Percentiles rank a stretch among this genome's conserved stretches.
These are phyloP conservation scores for Fragum whitleyi DNA, from an alignment of 2,888 invertebrate species.

Conservation along the genomic window DNA sequence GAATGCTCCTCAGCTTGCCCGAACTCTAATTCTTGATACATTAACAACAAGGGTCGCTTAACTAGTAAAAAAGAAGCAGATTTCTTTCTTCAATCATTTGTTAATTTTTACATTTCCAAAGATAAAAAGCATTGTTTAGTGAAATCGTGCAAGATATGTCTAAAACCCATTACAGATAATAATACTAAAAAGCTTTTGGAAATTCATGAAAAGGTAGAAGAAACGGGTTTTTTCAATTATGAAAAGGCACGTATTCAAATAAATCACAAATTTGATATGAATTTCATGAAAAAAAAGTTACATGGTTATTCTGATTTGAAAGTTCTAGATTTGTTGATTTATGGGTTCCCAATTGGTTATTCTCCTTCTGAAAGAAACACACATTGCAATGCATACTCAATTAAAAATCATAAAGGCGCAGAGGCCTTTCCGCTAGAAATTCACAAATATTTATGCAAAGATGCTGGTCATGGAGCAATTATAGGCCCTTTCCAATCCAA, in stretches of 20 bases:
- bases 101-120: background rate
- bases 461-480: background rate
- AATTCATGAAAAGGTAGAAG: background rate
- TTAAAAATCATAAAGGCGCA: slow-evolving; percentile 7
- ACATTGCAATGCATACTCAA: too few species aligned
- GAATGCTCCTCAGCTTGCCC: slow-evolving; percentile 18
- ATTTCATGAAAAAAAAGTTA: slow-evolving; percentile 5
- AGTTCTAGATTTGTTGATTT: slow-evolving; percentile 23
- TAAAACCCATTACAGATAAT: background rate
- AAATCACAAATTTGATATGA: background rate
- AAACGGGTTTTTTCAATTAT: background rate
- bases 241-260: background rate
- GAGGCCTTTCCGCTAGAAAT: background rate
- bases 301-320: slow-evolving; percentile 6
- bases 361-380: background rate
- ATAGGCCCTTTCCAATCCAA: slow-evolving; percentile 8
- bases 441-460: background rate
- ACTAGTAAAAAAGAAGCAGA: background rate
- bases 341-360: slow-evolving; percentile 24
- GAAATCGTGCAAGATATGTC: background rate
- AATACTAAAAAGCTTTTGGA: background rate
- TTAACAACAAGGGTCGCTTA: background rate
- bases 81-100: background rate
- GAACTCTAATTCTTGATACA: background rate
- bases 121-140: background rate